phyloP scores from a whole-genome alignment of 2,888 invertebrate genomes.

The Limnephilus marmoratus region DNA sequence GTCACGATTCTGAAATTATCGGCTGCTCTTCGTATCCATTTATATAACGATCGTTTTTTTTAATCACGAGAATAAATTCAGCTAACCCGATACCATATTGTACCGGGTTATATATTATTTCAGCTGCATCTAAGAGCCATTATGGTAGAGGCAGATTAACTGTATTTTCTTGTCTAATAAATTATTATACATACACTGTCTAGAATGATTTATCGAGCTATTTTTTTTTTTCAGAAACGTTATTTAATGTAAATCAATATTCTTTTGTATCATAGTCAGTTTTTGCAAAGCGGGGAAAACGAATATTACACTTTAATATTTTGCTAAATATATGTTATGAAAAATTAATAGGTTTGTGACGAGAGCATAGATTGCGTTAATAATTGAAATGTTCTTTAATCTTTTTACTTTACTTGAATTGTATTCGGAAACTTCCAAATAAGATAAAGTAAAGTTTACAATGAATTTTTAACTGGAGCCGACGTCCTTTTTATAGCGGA shows the following conservation, averaged over 20 bases:
- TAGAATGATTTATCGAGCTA: neutral
- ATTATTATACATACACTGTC: neutral
- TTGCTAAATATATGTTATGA: no score
- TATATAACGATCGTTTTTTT: conserved; percentile 38
- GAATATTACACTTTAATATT: neutral
- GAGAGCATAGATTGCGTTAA: no score
- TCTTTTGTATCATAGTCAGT: neutral
- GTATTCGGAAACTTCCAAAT: no score
- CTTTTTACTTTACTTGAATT: no score
- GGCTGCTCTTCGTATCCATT: conserved; percentile 36
- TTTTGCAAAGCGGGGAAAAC: neutral
- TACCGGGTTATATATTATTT: conserved; percentile 14
- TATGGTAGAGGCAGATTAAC: neutral
- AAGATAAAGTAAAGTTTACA: no score
- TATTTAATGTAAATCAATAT: neutral
- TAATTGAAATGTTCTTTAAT: no score
- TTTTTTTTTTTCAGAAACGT: neutral
- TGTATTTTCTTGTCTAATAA: neutral
- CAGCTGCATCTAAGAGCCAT: neutral
- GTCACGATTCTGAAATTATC: conserved; percentile 64
- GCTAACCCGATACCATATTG: conserved; percentile 11
- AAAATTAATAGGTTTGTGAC: no score
- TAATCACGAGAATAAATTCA: neutral
- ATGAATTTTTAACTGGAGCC: no score
- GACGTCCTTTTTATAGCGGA: no score